Conservation (phyloP, 2,888 invertebrate genomes). For the Melanchra persicariae region DNA sequence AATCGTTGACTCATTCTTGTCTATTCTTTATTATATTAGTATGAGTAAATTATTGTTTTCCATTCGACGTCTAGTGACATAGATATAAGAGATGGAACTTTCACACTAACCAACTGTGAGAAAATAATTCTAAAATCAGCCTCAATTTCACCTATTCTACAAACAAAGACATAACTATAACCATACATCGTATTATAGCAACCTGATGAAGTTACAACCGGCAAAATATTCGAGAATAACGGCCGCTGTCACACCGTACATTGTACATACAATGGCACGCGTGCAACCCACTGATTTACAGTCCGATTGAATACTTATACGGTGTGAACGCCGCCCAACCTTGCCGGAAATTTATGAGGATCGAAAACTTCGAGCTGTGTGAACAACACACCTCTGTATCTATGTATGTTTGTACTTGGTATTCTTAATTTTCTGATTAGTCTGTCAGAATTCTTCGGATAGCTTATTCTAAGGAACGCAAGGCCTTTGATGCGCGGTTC, state of each 20-base stretch:
- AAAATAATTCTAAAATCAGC: slow-evolving; percentile 23
- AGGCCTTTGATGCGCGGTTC: slow-evolving; percentile 9
- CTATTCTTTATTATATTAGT: no score
- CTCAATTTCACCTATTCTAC: slow-evolving; percentile 30
- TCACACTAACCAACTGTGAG: slow-evolving; percentile 1
- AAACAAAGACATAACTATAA: slow-evolving; percentile 29
- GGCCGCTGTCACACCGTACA: slow-evolving; percentile 73
- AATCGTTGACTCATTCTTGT: no score
- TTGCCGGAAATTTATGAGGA: slow-evolving; percentile 63
- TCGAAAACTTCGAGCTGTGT: slow-evolving; percentile 48
- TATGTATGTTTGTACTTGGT: neutral
- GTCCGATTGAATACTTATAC: slow-evolving; percentile 77
- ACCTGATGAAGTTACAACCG: slow-evolving; percentile 58
- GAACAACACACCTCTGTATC: slow-evolving; percentile 23
- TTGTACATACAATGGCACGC: slow-evolving; percentile 72
- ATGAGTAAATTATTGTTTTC: no score
- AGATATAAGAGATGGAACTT: neutral
- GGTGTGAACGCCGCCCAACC: slow-evolving; percentile 72
- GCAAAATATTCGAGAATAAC: slow-evolving; percentile 66
- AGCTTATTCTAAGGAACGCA: neutral
- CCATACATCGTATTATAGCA: slow-evolving; percentile 15
- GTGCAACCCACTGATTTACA: slow-evolving; percentile 76
- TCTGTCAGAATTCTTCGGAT: slow-evolving; percentile 44
- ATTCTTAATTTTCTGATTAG: slow-evolving; percentile 45
- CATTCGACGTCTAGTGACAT: neutral